Percentiles rank a stretch among this genome's conserved stretches.
phyloP scores from a whole-genome alignment of 2,888 invertebrate genomes.

The Gymnoscelis rufifasciata region DNA sequence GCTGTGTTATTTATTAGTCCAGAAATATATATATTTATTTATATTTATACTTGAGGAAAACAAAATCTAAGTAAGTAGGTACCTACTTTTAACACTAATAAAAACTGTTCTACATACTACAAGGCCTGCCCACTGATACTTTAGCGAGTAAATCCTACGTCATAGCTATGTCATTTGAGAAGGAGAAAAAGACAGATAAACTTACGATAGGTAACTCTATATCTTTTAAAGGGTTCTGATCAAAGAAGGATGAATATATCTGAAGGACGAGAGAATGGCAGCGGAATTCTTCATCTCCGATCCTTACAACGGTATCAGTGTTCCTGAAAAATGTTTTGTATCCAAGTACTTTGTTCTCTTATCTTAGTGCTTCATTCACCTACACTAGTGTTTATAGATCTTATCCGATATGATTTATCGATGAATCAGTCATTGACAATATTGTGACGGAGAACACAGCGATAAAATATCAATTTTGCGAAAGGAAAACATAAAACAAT shows the following conservation, averaged over 20 bases:
- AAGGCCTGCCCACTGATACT: too few relatives aligned
- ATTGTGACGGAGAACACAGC: too few relatives aligned
- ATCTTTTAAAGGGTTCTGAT: conserved; percentile 56
- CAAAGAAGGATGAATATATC: conserved; percentile 83
- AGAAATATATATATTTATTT: too few relatives aligned
- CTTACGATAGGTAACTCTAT: conserved; percentile 61
- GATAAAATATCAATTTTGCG: too few relatives aligned
- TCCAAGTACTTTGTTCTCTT: background rate
- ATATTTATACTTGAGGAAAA: too few relatives aligned
- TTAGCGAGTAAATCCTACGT: too few relatives aligned
- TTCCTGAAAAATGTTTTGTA: conserved; percentile 67
- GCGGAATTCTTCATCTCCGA: conserved; percentile 82
- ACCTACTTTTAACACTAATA: too few relatives aligned
- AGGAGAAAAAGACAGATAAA: background rate
- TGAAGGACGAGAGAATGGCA: conserved; percentile 84
- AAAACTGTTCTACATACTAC: too few relatives aligned
- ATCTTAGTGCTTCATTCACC: background rate
- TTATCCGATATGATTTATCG: background rate
- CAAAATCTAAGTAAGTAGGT: too few relatives aligned
- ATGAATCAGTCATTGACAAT: background rate
- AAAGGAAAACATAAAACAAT: too few relatives aligned
- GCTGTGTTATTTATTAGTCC: too few relatives aligned
- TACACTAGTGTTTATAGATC: background rate
- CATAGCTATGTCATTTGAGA: background rate
- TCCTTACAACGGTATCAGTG: conserved; percentile 82